phyloP scores from a whole-genome alignment of 2,888 invertebrate species.

The Habroteleia sp. region DNA sequence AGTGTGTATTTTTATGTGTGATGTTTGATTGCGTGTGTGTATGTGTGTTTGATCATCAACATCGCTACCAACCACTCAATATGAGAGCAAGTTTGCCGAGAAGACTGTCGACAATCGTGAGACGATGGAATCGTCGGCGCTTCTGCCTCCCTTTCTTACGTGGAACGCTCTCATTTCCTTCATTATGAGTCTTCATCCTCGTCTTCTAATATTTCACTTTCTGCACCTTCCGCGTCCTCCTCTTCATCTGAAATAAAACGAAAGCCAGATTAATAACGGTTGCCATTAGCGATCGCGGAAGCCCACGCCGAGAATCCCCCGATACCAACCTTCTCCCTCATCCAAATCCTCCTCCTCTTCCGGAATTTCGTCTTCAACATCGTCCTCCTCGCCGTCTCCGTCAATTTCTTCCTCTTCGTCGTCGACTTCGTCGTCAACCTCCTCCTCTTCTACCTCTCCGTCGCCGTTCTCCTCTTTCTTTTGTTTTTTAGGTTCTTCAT shows the following conservation, averaged over 20 bases:
- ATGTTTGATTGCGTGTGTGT: constrained; percentile 19
- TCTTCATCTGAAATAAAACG: constrained; percentile 74
- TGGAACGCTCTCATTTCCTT: constrained; percentile 70
- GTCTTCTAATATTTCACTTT: constrained; percentile 74
- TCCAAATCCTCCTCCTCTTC: constrained; percentile 82
- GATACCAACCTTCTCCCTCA: constrained; percentile 72
- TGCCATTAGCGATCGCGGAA: background rate
- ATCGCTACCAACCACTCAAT: constrained; percentile 80
- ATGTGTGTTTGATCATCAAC: constrained; percentile 72
- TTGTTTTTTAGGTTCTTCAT: constrained; percentile 89
- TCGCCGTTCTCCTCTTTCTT: constrained; percentile 91
- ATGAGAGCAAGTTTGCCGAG: constrained; percentile 80
- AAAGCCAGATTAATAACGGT: background rate
- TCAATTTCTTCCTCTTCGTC: constrained; percentile 86
- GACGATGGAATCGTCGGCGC: constrained; percentile 74
- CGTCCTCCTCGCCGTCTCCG: constrained; percentile 85
- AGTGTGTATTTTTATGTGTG: too few relatives aligned
- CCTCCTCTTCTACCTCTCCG: constrained; percentile 84
- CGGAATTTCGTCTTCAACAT: constrained; percentile 86
- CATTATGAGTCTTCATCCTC: constrained; percentile 80
- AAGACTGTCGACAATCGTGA: constrained; percentile 73
- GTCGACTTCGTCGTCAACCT: constrained; percentile 85
- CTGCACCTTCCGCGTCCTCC: constrained; percentile 75
- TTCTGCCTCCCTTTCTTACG: constrained; percentile 76
- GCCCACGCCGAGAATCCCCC: background rate